A percentile compares a stretch with the other conserved stretches of the same genome.
Evolutionary conservation across 2,113 vertebrate genomes (phyloP).

Genomic region (Sigmodon hispidus): DNA sequence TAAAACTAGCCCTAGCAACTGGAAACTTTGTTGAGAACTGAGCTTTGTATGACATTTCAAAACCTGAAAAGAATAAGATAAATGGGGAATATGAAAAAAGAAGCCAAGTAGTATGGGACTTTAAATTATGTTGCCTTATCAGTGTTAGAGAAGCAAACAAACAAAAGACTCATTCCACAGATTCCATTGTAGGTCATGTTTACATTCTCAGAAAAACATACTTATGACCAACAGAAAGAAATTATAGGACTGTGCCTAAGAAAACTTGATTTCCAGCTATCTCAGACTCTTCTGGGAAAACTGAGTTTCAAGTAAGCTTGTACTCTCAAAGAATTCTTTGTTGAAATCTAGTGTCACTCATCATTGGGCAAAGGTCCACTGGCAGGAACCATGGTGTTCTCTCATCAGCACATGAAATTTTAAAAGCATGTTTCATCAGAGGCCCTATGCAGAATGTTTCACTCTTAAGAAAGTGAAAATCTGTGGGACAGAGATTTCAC

Average conservation of each 20-base stretch:
- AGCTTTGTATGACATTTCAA: not conserved
- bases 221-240: slow-evolving; percentile 48
- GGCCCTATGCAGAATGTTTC: not conserved
- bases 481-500: not conserved
- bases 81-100: not conserved
- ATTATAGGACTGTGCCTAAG: not conserved
- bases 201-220: not conserved
- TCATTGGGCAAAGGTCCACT: not conserved
- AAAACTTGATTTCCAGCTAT: slow-evolving; percentile 41
- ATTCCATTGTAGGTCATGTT: not conserved
- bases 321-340: slow-evolving; percentile 35
- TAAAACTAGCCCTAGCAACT: not conserved
- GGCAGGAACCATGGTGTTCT: not conserved
- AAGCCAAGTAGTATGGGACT: not conserved
- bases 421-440: not conserved
- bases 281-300: slow-evolving; percentile 49
- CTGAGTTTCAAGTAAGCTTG: slow-evolving; percentile 36
- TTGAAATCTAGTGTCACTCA: slow-evolving; percentile 47
- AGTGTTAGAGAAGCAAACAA: not conserved
- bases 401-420: not conserved
- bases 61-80: slow-evolving; percentile 7
- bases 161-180: not conserved
- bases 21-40: not conserved
- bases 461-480: not conserved
- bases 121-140: slow-evolving; percentile 36